phyloP scores from a whole-genome alignment of 1,140 invertebrate genomes.

The Magallana ariakensis region DNA sequence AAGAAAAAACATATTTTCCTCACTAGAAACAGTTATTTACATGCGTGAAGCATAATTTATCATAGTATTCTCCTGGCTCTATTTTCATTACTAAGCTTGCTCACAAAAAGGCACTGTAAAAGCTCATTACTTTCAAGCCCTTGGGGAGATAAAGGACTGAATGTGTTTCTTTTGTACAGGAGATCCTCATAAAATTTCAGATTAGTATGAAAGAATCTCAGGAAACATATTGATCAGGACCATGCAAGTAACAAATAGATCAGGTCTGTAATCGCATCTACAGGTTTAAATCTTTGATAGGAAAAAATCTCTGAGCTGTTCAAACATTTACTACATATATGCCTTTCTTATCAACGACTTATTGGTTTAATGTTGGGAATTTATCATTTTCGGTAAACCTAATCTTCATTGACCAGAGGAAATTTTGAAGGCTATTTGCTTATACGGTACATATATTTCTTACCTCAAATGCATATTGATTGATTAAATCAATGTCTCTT shows the following conservation, averaged over 20 bases:
- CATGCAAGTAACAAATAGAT: background rate
- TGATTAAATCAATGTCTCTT: constrained; percentile 80
- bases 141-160: background rate
- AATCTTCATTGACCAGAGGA: too few relatives aligned
- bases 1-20: background rate
- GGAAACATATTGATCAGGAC: background rate
- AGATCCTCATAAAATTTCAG: background rate
- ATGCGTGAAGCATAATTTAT: background rate
- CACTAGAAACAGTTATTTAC: too few relatives aligned
- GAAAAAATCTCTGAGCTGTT: background rate
- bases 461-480: constrained; percentile 81
- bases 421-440: too few relatives aligned
- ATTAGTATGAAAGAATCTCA: background rate
- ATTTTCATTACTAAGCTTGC: background rate
- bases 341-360: background rate
- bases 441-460: constrained; percentile 48
- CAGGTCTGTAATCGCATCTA: background rate
- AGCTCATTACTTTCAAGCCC: background rate
- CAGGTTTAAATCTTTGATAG: constrained; percentile 9
- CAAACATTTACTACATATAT: background rate
- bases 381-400: background rate
- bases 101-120: background rate
- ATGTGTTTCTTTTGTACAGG: background rate
- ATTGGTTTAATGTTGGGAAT: background rate
- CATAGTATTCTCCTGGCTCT: background rate